These are phyloP conservation scores for Sesia apiformis DNA, from an alignment of 2,888 invertebrate genomes.

Conservation along the genomic window DNA sequence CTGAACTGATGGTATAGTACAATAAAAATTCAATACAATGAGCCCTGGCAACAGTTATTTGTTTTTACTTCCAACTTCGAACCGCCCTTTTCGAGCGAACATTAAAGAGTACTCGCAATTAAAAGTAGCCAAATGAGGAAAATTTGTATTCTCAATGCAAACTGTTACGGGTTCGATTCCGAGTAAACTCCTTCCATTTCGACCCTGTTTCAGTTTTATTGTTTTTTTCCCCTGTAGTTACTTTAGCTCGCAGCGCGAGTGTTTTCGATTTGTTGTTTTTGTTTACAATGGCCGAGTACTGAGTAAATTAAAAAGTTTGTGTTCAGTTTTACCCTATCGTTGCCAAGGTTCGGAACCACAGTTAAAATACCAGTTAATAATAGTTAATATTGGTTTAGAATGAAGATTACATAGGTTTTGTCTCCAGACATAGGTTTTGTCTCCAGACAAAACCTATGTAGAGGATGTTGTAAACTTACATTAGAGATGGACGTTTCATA, in stretches of 20 bases:
- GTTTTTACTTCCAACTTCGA: neutral
- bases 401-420: too few species aligned
- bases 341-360: too few species aligned
- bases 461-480: too few species aligned
- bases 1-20: too few species aligned
- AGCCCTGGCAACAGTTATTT: neutral
- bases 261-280: neutral
- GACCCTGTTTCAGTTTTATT: slow-evolving; percentile 15
- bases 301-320: neutral
- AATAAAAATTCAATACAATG: too few species aligned
- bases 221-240: slow-evolving; percentile 14
- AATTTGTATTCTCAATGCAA: slow-evolving; percentile 19
- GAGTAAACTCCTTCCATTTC: slow-evolving; percentile 19
- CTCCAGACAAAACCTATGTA: too few species aligned
- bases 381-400: too few species aligned
- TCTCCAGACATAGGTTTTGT: too few species aligned
- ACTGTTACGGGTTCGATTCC: slow-evolving; percentile 19
- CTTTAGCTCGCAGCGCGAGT: neutral
- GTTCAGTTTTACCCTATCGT: too few species aligned
- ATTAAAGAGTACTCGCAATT: slow-evolving; percentile 11
- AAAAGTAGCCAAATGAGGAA: slow-evolving; percentile 14
- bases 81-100: neutral
- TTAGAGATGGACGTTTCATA: too few species aligned
- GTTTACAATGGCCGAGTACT: neutral
- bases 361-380: too few species aligned